A percentile compares a stretch with the other conserved stretches of the same genome.
phyloP scores from a whole-genome alignment of 53 echinoderm and acorn worm species.

The Henricia sp. region DNA sequence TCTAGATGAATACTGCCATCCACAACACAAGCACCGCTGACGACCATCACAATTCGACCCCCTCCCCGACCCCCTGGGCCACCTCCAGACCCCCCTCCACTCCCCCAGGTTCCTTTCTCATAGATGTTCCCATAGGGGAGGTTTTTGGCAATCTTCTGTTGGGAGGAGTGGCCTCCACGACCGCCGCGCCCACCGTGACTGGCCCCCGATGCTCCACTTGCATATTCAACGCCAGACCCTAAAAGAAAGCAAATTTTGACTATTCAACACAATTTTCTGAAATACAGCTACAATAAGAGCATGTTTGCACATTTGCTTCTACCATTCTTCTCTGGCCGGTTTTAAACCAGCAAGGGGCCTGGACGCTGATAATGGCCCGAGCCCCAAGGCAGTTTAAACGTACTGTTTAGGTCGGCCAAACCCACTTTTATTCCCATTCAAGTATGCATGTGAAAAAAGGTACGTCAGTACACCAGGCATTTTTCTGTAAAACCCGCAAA shows the following conservation, averaged over 20 bases:
- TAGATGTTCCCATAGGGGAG: constrained; percentile 84
- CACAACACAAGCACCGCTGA: constrained; percentile 49
- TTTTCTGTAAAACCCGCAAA: too few relatives aligned
- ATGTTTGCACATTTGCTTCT: too few relatives aligned
- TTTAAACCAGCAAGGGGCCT: too few relatives aligned
- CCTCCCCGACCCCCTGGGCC: constrained; percentile 79
- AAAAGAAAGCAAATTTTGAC: constrained; percentile 2
- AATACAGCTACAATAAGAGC: too few relatives aligned
- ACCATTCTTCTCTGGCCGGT: too few relatives aligned
- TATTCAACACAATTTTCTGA: too few relatives aligned
- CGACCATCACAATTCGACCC: constrained; percentile 54
- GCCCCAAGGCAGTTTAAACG: too few relatives aligned
- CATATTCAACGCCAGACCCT: constrained; percentile 68
- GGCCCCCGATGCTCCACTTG: constrained; percentile 77
- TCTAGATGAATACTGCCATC: constrained; percentile 69
- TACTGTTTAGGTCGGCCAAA: too few relatives aligned
- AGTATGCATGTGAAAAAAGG: too few relatives aligned
- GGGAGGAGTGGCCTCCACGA: constrained; percentile 60
- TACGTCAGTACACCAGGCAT: too few relatives aligned
- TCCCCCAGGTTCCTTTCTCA: constrained; percentile 70
- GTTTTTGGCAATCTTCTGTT: constrained; percentile 40
- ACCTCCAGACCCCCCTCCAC: constrained; percentile 84
- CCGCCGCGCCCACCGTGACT: constrained; percentile 92
- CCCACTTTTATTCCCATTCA: too few relatives aligned
- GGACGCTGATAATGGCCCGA: too few relatives aligned